phyloP scores from a whole-genome alignment of 2,797 vertebrate genomes.

The Sciurus carolinensis region DNA sequence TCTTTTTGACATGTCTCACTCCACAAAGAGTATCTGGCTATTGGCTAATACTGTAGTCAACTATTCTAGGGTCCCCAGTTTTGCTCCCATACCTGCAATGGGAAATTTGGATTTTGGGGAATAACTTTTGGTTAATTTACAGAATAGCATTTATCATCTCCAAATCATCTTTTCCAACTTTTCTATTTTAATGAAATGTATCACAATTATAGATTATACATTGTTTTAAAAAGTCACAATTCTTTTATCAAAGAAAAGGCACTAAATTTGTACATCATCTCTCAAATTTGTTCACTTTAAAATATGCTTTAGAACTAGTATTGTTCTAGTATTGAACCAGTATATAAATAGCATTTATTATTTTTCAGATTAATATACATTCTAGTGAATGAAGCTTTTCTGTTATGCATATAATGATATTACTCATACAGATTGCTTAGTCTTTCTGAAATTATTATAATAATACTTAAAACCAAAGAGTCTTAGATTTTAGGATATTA shows the following conservation, averaged over 20 bases:
- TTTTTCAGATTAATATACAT: constrained; percentile 20
- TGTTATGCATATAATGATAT: background rate
- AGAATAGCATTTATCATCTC: background rate
- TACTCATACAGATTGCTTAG: background rate
- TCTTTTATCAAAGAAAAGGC: background rate
- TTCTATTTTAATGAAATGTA: background rate
- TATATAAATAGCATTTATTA: background rate
- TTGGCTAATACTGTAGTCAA: background rate
- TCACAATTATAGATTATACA: background rate
- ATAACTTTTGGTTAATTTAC: constrained; percentile 42
- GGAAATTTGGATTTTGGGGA: background rate
- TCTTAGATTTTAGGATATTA: background rate
- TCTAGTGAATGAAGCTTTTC: background rate
- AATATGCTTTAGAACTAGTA: background rate
- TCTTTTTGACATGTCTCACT: background rate
- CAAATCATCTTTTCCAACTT: background rate
- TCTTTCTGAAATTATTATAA: background rate
- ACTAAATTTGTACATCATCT: background rate
- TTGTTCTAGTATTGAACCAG: background rate
- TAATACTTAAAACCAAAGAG: background rate
- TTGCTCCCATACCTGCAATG: background rate
- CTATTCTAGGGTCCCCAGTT: background rate
- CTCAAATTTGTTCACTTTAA: background rate
- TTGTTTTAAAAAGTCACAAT: background rate
- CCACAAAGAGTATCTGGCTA: background rate